Evolutionary conservation across 2,113 vertebrate species (phyloP), one percentile per base, ranked within the genome.

Genomic region (Clinocottus analis): DNA sequence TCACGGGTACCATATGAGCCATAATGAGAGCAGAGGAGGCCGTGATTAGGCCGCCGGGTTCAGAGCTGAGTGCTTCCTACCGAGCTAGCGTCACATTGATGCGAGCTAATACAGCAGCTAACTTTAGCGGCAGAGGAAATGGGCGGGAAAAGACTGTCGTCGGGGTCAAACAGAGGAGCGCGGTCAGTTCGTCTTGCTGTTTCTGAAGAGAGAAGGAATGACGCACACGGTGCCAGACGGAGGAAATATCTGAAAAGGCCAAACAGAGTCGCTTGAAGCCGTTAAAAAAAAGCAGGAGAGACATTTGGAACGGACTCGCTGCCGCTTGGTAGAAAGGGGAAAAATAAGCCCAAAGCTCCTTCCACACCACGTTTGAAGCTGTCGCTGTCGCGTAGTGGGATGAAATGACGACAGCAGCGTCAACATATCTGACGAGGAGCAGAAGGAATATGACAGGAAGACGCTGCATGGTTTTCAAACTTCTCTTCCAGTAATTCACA

Each of bases 51-150:
- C 80, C 58, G 66, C 86, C 51, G 63, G 81, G 56, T 71, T 69
- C 75, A 33, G 37, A 67, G 79, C 79, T 80, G 58, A 81, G 53
- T 59, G 72, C 73, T 88, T 85, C 81, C 81, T 72, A 33, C 75
- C 43, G 31, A 75, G 47, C 86, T 87, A 88, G 88, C 87, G 82
- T 29, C 74, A 70, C 79, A 29, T 65, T 84, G 83, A 87, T 77
- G 82, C 31, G 78, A 79, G 72, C 60, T 74, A 79, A 83, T 62
- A 73, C 86, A 23, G 59, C 2, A 25, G 11, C 85, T 86, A 89
- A 89, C 77, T 88, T 88, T 88, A 91, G 86, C 81, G 81, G 25
- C 75, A 66, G 70, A 84, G 85, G 88, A 89, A 90, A 84, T 72
- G 80, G 77, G 77, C 83, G 84, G 76, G 79, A 41, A 75, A 81